These are phyloP conservation scores for Platynereis dumerilii DNA, from an alignment of 2,888 invertebrate species.

Conservation along the genomic window DNA sequence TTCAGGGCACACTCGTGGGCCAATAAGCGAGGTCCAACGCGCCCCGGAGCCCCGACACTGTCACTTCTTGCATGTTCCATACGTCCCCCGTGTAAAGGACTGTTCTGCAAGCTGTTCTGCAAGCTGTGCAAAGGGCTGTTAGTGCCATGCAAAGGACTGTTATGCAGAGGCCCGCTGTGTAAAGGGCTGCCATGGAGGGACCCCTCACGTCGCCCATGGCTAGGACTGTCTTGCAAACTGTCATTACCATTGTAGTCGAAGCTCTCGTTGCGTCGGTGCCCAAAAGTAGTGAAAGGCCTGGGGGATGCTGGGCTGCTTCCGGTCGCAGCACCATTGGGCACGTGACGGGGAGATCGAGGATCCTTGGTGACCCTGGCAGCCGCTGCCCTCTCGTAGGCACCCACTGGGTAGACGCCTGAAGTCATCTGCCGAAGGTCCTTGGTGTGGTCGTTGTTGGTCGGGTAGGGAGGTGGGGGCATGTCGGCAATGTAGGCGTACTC, in stretches of 20 bases:
- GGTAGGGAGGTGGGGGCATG: conserved; percentile 16
- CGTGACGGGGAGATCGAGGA: not conserved
- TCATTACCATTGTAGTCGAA: not conserved
- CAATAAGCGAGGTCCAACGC: not conserved
- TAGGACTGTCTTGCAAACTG: no score
- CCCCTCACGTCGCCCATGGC: no score
- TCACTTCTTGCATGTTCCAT: not conserved
- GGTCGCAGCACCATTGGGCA: conserved; percentile 8
- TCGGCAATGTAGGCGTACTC: conserved; percentile 25
- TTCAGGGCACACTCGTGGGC: conserved; percentile 23
- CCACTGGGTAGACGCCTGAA: not conserved
- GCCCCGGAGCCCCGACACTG: not conserved
- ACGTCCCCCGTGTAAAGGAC: conserved; percentile 6
- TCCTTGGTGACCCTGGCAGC: conserved; percentile 4
- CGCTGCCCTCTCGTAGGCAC: not conserved
- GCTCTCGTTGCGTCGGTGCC: not conserved
- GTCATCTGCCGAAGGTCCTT: not conserved
- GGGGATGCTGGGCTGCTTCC: not conserved
- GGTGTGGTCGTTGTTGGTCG: not conserved
- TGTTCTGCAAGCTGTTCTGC: conserved; percentile 11
- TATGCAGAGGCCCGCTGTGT: not conserved
- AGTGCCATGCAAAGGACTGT: not conserved
- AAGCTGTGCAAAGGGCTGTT: conserved; percentile 9
- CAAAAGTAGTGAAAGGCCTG: not conserved
- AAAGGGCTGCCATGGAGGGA: not conserved